A percentile compares a stretch with the other conserved stretches of the same genome.
Evolutionary conservation across 1,140 invertebrate species (phyloP).

Genomic region (Nautilus pompilius): DNA sequence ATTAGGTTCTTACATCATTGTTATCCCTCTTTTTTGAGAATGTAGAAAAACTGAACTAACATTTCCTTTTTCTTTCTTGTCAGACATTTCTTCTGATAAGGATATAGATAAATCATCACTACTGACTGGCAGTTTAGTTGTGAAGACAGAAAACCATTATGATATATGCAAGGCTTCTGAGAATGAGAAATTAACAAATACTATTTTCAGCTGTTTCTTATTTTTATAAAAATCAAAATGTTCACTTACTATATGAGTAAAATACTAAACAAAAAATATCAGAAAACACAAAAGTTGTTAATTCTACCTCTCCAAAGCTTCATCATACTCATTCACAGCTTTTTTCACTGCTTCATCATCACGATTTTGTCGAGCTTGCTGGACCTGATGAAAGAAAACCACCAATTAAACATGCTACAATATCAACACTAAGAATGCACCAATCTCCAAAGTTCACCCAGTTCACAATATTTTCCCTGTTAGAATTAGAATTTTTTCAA

Average conservation of each 20-base stretch:
- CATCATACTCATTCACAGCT: slow-evolving; percentile 89
- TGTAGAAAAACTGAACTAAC: too few relatives aligned
- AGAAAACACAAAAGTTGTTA: background rate
- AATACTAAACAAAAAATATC: background rate
- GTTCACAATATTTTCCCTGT: too few relatives aligned
- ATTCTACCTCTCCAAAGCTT: slow-evolving; percentile 76
- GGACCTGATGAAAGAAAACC: slow-evolving; percentile 47
- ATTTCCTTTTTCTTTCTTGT: too few relatives aligned
- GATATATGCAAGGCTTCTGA: background rate
- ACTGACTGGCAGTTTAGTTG: too few relatives aligned
- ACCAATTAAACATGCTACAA: too few relatives aligned
- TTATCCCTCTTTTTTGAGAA: too few relatives aligned
- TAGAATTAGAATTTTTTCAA: too few relatives aligned
- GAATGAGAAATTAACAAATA: background rate
- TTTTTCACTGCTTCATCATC: slow-evolving; percentile 87
- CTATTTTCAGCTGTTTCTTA: background rate
- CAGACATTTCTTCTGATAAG: too few relatives aligned
- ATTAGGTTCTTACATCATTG: too few relatives aligned
- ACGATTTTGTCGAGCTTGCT: slow-evolving; percentile 82
- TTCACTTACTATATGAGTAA: background rate
- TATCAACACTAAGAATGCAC: too few relatives aligned
- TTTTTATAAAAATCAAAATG: background rate
- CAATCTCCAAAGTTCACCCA: too few relatives aligned
- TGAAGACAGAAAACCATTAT: background rate
- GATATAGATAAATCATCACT: too few relatives aligned